Base-by-base conservation (phyloP, 2,113 vertebrate genomes). In the Amphilophus citrinellus region DNA sequence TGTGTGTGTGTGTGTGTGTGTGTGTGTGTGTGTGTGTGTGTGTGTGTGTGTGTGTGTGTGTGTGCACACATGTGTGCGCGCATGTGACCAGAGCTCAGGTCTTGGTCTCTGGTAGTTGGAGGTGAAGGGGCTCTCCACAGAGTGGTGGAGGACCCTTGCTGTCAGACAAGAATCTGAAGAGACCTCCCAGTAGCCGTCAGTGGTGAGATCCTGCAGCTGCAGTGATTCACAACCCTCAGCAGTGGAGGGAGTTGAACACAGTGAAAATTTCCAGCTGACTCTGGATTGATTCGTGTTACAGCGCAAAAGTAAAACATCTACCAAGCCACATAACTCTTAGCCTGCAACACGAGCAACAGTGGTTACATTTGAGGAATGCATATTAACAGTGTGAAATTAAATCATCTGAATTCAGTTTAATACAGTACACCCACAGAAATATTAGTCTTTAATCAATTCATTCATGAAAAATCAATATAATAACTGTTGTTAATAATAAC, bases 151-250 rank as follows among this genome's bases (percentile, higher is more conserved):
- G 92, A 93, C 94, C 94, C 96, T 96, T 90, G 91, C 95, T 95
- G 96, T 95, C 95, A 96, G 91, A 93, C 92, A 94, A 91, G 94
- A 96, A 96, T 96, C 93, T 96, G 93, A 92, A 96, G 96, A 95
- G 96, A 96, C 94, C 95, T 89, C 92, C 91, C 91, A 92, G 89
- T 60, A 90, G 80, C 66, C 58, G 37, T 77, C 68, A 58, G 60
- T 1, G 76, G 42, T 91, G 91, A 92, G 90, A 93, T 80, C 83
- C 84, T 32, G 84, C 73, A 61, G 80, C 58, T 82, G n/a, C 37
- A 4, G 24, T 81, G 39, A 61, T 89, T 90, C 87, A 88, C 79
- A 86, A 78, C 47, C 77, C 68, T 71, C 30, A 15, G 78, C 44
- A 50, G 59, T 5, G 10, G 0, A 61, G 59, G 65, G 14, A 73